Evolutionary conservation across 2,113 vertebrate species (phyloP).

Genomic region (Tursiops truncatus): DNA sequence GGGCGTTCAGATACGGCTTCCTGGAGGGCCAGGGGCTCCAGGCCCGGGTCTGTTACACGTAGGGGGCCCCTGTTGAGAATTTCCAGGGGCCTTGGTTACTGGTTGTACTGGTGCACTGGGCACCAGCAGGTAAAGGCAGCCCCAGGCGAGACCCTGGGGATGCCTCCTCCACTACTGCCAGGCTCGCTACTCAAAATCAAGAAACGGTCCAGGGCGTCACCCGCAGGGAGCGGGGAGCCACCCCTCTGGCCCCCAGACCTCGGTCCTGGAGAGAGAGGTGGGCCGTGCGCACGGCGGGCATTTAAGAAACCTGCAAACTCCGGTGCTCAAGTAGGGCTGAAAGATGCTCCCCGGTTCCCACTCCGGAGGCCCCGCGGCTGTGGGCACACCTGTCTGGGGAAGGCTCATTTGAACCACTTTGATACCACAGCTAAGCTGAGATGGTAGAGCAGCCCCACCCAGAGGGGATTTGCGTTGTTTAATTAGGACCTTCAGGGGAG

Average conservation of each 20-base stretch:
- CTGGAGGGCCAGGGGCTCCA: not conserved
- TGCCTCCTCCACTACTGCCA: fast-evolving
- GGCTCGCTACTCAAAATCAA: fast-evolving
- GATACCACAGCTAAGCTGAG: not conserved
- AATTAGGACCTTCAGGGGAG: not conserved
- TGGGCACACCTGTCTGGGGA: fast-evolving
- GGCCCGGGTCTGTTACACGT: fast-evolving
- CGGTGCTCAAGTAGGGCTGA: fast-evolving
- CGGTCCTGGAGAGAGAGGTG: not conserved
- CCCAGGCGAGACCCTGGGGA: not conserved
- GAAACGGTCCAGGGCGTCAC: not conserved
- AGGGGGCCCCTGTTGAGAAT: not conserved
- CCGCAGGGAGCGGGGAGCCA: fast-evolving
- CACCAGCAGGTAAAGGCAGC: not conserved
- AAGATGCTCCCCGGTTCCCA: too few relatives aligned
- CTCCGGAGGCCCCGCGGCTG: fast-evolving
- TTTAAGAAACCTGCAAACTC: not conserved
- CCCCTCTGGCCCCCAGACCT: fast-evolving
- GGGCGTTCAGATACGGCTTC: fast-evolving
- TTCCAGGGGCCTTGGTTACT: fast-evolving
- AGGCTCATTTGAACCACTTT: not conserved
- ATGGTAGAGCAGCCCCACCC: too few relatives aligned
- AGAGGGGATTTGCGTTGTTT: not conserved
- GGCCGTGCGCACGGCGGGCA: not conserved
- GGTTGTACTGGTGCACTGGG: fast-evolving